phyloP scores from a whole-genome alignment of 1,140 invertebrate species.

The Elymnias hypermnestra region DNA sequence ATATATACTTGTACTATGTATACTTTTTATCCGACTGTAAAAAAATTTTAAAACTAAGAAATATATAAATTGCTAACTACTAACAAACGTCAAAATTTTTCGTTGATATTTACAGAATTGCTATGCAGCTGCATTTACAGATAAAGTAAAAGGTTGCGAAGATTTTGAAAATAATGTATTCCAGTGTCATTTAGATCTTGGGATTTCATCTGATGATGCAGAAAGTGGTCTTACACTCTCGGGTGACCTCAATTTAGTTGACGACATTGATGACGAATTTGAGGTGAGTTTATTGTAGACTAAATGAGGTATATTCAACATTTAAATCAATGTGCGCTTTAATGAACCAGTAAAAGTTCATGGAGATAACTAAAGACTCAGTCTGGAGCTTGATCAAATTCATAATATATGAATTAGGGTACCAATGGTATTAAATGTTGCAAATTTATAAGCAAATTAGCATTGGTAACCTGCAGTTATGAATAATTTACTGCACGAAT shows the following conservation, averaged over 20 bases:
- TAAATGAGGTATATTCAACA: too few species aligned
- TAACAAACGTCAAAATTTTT: not conserved
- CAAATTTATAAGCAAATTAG: too few species aligned
- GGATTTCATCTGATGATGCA: not conserved
- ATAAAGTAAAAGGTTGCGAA: constrained; percentile 14
- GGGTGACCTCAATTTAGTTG: constrained; percentile 13
- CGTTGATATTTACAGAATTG: constrained; percentile 15
- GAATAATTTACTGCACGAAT: too few species aligned
- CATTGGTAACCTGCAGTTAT: too few species aligned
- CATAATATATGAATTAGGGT: too few species aligned
- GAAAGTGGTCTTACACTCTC: constrained; percentile 12
- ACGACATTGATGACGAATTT: constrained; percentile 17
- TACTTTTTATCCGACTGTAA: not conserved
- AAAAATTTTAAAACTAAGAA: too few species aligned
- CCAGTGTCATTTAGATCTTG: constrained; percentile 10
- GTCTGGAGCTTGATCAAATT: too few species aligned
- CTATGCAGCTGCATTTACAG: constrained; percentile 21
- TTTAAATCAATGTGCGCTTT: too few species aligned
- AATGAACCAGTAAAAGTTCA: too few species aligned
- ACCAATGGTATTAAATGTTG: too few species aligned
- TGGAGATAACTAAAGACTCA: too few species aligned
- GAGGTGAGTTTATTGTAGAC: constrained; percentile 18
- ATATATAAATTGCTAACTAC: not conserved
- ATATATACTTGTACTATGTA: not conserved
- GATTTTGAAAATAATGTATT: constrained; percentile 21